These are phyloP conservation scores for Hemistola chrysoprasaria DNA, from an alignment of 2,888 invertebrate genomes.

Conservation along the genomic window DNA sequence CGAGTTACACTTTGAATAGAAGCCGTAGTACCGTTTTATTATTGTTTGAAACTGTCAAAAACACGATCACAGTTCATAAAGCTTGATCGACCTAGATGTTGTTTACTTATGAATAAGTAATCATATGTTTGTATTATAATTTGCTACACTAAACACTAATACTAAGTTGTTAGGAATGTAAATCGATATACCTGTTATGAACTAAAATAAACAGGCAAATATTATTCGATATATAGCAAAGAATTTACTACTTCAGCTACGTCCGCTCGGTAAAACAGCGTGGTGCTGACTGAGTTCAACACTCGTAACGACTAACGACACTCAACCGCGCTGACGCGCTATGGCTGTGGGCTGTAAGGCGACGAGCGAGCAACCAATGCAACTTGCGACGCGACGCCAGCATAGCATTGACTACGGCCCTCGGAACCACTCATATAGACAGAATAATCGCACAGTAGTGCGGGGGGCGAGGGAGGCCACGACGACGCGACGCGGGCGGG, in stretches of 20 bases:
- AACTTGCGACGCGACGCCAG: conserved; percentile 46
- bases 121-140: conserved; percentile 29
- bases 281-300: conserved; percentile 61
- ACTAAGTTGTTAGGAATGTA: conserved; percentile 48
- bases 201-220: conserved; percentile 49
- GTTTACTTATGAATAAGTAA: too few species aligned
- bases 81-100: conserved; percentile 33
- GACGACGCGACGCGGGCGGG: conserved; percentile 18
- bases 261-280: conserved; percentile 57
- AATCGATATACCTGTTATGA: conserved; percentile 47
- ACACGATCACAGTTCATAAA: conserved; percentile 71
- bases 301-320: too few species aligned
- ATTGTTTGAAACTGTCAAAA: conserved; percentile 64
- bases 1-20: conserved; percentile 60
- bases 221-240: conserved; percentile 33
- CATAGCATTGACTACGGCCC: conserved; percentile 65
- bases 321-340: conserved; percentile 13
- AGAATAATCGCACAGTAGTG: conserved; percentile 63
- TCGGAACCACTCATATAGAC: conserved; percentile 50
- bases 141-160: conserved; percentile 32
- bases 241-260: conserved; percentile 45
- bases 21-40: conserved; percentile 57
- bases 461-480: conserved; percentile 33
- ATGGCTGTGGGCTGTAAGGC: too few species aligned
- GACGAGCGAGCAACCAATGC: too few species aligned